Evolutionary conservation across 2,113 vertebrate species (phyloP).

Genomic region (Oceanodroma tethys): DNA sequence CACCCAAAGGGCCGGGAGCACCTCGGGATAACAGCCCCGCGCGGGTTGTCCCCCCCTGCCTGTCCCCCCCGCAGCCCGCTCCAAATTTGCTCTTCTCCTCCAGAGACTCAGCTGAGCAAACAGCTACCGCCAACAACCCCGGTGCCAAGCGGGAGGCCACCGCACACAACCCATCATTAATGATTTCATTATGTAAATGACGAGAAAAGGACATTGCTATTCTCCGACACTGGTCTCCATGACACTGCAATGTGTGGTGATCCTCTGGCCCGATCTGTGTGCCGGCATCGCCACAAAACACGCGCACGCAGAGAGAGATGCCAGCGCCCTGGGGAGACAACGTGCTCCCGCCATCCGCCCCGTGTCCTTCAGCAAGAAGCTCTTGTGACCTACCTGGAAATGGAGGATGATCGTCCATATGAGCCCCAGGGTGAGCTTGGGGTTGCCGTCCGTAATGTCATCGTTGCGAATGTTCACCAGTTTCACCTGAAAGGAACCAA

Average conservation of each 20-base stretch:
- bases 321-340: neutral
- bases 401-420: conserved; percentile 99
- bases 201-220: neutral
- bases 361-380: fast-evolving
- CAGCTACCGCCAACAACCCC: neutral
- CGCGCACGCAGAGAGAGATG: fast-evolving
- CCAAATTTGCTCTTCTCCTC: neutral
- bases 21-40: neutral
- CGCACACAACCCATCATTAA: neutral
- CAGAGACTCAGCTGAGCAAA: neutral
- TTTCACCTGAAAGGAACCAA: conserved; percentile 82
- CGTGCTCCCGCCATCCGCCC: fast-evolving
- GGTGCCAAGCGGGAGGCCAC: neutral
- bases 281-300: fast-evolving
- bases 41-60: neutral
- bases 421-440: conserved; percentile 94
- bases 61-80: fast-evolving
- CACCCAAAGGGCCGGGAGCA: neutral
- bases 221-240: neutral
- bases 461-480: conserved; percentile 97
- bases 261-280: neutral
- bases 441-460: conserved; percentile 97
- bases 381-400: conserved; percentile 85
- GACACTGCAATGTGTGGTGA: neutral
- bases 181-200: neutral